These are phyloP conservation scores for Poecile montanus DNA, from an alignment of 2,797 vertebrate genomes.

Conservation along the genomic window DNA sequence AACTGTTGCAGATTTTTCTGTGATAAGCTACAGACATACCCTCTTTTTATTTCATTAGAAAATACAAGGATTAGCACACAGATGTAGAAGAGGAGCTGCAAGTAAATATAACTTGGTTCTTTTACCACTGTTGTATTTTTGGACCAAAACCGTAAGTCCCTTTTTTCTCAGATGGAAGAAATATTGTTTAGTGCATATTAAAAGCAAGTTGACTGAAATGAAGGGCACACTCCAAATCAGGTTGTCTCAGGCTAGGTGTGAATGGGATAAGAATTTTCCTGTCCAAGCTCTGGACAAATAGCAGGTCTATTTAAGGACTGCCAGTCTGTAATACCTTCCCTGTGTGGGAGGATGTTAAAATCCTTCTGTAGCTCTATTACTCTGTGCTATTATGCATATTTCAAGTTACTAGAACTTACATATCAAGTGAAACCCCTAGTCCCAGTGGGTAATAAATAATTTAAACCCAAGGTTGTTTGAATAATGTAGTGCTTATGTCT, in stretches of 20 bases:
- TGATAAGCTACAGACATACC: neutral
- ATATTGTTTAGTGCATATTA: neutral
- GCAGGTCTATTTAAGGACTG: neutral
- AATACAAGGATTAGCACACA: neutral
- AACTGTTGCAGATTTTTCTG: neutral
- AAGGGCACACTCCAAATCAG: neutral
- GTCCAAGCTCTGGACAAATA: neutral
- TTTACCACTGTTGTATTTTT: neutral
- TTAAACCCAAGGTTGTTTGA: neutral
- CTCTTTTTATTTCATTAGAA: neutral
- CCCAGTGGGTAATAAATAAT: neutral
- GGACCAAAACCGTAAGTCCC: neutral
- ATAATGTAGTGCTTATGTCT: neutral
- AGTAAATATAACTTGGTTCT: neutral
- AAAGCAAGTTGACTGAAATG: neutral
- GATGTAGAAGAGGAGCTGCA: neutral
- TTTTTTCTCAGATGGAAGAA: neutral
- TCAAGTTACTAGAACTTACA: neutral
- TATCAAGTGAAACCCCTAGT: neutral
- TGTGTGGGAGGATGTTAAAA: neutral
- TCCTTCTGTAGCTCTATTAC: neutral
- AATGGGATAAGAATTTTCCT: neutral
- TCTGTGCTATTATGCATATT: neutral
- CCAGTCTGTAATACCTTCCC: neutral
- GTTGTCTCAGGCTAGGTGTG: neutral